These are phyloP conservation scores for Anabas testudineus DNA, from an alignment of 2,797 vertebrate species.

Conservation along the genomic window DNA sequence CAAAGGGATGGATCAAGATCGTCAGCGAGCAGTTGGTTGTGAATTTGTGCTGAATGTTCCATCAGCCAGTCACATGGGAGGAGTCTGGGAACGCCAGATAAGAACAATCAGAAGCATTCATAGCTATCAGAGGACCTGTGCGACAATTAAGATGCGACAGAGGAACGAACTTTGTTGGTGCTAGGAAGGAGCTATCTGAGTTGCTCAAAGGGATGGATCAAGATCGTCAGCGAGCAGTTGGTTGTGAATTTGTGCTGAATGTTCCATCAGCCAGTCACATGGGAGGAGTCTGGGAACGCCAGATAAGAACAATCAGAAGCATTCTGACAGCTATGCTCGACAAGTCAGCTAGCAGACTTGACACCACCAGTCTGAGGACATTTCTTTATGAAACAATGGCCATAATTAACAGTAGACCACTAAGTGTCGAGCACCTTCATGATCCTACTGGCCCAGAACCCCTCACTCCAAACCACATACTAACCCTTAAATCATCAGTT, in stretches of 20 bases:
- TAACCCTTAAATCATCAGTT: slow-evolving; percentile 13
- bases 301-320: background rate
- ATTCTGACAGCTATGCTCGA: slow-evolving; percentile 16
- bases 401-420: slow-evolving; percentile 18
- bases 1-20: too few relatives aligned
- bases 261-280: slow-evolving; percentile 11
- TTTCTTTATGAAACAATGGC: slow-evolving; percentile 29
- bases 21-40: too few relatives aligned
- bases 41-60: too few relatives aligned
- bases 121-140: background rate
- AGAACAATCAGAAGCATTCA: too few relatives aligned
- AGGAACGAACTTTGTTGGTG: slow-evolving; percentile 4
- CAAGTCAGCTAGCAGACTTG: background rate
- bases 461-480: slow-evolving; percentile 5
- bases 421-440: slow-evolving; percentile 9
- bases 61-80: too few relatives aligned
- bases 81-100: too few relatives aligned
- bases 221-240: background rate
- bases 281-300: slow-evolving; percentile 10
- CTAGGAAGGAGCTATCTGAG: background rate
- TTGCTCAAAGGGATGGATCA: too few relatives aligned
- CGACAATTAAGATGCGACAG: background rate
- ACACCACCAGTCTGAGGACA: background rate
- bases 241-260: slow-evolving; percentile 24
- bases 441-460: slow-evolving; percentile 1